A percentile compares a stretch with the other conserved stretches of the same genome.
Conservation (phyloP, 2,888 invertebrate species). For the Pseudoips prasinana region DNA sequence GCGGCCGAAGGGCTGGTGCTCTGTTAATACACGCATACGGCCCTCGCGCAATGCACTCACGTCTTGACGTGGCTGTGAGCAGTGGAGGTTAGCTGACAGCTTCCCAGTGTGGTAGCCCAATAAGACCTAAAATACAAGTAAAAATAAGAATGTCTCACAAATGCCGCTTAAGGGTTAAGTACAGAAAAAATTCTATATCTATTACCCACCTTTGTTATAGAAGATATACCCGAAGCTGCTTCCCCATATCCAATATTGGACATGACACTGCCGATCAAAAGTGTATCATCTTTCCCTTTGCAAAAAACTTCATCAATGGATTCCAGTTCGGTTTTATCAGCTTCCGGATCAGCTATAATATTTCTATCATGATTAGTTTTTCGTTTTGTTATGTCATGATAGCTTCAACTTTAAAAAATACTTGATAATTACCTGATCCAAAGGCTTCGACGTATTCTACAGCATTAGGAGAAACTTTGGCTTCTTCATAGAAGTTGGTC, state of each 20-base stretch:
- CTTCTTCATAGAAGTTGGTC: constrained; percentile 80
- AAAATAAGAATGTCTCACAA: background rate
- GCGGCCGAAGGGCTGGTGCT: constrained; percentile 78
- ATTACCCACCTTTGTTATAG: constrained; percentile 77
- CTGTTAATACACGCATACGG: constrained; percentile 80
- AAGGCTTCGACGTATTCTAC: constrained; percentile 93
- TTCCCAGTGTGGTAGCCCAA: constrained; percentile 85
- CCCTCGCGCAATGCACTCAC: constrained; percentile 76
- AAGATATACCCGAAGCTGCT: constrained; percentile 73
- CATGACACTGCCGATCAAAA: constrained; percentile 80
- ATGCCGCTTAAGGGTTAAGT: too few relatives aligned
- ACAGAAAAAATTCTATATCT: background rate
- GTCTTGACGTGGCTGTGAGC: constrained; percentile 76
- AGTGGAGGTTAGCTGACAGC: constrained; percentile 88
- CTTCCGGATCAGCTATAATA: constrained; percentile 66
- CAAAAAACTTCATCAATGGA: constrained; percentile 83
- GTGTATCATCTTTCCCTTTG: constrained; percentile 73
- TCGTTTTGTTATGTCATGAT: too few relatives aligned
- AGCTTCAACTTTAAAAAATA: background rate
- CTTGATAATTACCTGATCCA: constrained; percentile 81
- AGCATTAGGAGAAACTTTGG: constrained; percentile 83
- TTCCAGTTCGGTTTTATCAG: constrained; percentile 86
- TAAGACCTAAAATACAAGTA: constrained; percentile 49
- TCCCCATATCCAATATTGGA: constrained; percentile 74
- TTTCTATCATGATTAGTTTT: too few relatives aligned